A percentile compares a stretch with the other conserved stretches of the same genome.
Evolutionary conservation across 2,113 vertebrate genomes (phyloP).

Genomic region (Ailuropoda melanoleuca): DNA sequence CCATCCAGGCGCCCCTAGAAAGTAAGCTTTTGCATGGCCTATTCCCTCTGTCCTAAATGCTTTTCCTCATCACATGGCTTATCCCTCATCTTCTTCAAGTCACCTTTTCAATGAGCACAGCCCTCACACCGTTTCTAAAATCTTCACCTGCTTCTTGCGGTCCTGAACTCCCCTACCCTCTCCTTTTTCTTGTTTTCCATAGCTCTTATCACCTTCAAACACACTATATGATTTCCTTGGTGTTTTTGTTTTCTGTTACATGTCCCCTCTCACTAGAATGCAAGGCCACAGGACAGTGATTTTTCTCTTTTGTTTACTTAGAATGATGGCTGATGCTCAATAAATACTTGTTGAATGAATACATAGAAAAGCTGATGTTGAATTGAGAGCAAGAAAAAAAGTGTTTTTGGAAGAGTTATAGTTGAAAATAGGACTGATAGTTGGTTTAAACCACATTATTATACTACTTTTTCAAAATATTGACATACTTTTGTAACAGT

Average conservation of each 20-base stretch:
- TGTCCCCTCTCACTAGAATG: background rate
- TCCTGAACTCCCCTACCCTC: background rate
- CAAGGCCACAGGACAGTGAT: background rate
- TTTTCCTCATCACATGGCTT: background rate
- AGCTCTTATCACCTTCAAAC: background rate
- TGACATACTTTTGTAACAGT: background rate
- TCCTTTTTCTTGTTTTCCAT: background rate
- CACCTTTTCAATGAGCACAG: background rate
- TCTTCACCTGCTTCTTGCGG: background rate
- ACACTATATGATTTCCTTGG: background rate
- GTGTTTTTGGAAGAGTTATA: background rate
- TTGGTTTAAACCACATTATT: background rate
- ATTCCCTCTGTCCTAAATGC: background rate
- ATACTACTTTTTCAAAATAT: background rate
- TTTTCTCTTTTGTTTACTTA: background rate
- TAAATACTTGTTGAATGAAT: background rate
- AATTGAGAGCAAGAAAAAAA: background rate
- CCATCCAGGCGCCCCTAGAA: background rate
- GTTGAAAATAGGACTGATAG: background rate
- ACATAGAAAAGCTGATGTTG: background rate
- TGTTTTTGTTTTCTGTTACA: background rate
- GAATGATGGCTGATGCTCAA: background rate
- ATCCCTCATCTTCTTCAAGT: background rate
- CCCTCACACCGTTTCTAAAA: background rate
- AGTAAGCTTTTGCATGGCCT: background rate